Evolutionary conservation across 2,113 vertebrate genomes (phyloP).

Genomic region (Ictidomys tridecemlineatus): DNA sequence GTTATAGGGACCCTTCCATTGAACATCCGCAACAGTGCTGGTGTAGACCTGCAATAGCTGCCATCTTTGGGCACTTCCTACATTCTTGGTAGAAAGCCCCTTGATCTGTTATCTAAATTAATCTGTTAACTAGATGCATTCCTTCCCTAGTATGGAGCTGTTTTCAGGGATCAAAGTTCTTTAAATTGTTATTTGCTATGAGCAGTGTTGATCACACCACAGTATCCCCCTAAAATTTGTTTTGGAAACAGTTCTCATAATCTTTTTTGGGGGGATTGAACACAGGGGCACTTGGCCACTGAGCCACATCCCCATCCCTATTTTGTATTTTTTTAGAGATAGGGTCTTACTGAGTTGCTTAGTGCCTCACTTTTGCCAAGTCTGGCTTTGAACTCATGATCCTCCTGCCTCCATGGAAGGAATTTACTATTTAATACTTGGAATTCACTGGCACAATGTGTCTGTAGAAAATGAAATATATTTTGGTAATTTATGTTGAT

Average conservation of each 20-base stretch:
- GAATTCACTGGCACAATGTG: neutral
- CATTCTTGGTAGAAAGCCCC: neutral
- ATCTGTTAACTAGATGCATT: neutral
- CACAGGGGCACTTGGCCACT: too few species aligned
- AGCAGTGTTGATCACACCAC: neutral
- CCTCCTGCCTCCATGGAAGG: neutral
- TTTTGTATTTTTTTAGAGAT: too few species aligned
- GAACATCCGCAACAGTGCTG: neutral
- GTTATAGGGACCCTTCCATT: neutral
- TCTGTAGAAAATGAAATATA: neutral
- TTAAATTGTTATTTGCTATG: neutral
- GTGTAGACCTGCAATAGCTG: neutral
- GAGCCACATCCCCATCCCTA: too few species aligned
- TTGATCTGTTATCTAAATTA: neutral
- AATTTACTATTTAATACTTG: neutral
- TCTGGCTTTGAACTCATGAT: too few species aligned
- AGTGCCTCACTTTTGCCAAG: too few species aligned
- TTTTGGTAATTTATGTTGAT: neutral
- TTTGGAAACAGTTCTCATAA: neutral
- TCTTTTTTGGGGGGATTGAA: neutral
- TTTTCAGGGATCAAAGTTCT: constrained; percentile 4
- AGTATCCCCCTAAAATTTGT: neutral
- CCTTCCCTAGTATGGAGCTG: neutral
- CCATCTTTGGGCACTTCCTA: neutral
- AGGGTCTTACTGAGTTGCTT: too few species aligned